Conservation (phyloP, 2,113 vertebrate genomes). For the Paramormyrops kingsleyae region DNA sequence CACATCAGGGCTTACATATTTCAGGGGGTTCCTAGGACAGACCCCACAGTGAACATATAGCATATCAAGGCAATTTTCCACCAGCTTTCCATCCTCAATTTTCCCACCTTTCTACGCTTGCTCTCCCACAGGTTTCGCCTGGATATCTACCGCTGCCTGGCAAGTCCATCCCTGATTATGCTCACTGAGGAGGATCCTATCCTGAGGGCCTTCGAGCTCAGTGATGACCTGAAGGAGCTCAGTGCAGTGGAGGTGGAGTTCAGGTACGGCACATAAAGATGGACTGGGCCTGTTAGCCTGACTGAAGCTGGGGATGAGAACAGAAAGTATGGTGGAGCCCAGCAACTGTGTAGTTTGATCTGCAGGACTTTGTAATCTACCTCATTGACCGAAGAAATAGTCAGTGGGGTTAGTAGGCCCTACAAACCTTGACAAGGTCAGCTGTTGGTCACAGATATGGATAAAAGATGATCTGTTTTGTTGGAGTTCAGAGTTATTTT, state of each 20-base stretch:
- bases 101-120: neutral
- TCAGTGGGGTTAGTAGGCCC: neutral
- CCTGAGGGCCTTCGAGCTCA: conserved; percentile 93
- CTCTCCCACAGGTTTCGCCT: conserved; percentile 80
- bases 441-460: neutral
- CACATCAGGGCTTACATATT: neutral
- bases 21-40: neutral
- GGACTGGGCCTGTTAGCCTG: neutral
- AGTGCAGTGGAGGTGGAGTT: conserved; percentile 98
- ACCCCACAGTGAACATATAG: neutral
- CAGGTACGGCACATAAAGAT: conserved; percentile 59
- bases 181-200: conserved; percentile 97
- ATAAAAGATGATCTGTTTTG: neutral
- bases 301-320: neutral
- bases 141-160: conserved; percentile 95
- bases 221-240: conserved; percentile 89
- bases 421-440: neutral
- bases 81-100: neutral
- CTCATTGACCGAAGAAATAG: neutral
- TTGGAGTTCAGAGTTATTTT: neutral
- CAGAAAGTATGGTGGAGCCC: neutral
- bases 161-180: conserved; percentile 97
- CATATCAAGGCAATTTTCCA: neutral
- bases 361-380: neutral
- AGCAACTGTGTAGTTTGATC: neutral